Evolutionary conservation across 2,113 vertebrate species (phyloP).

Genomic region (Crotalus helleri): DNA sequence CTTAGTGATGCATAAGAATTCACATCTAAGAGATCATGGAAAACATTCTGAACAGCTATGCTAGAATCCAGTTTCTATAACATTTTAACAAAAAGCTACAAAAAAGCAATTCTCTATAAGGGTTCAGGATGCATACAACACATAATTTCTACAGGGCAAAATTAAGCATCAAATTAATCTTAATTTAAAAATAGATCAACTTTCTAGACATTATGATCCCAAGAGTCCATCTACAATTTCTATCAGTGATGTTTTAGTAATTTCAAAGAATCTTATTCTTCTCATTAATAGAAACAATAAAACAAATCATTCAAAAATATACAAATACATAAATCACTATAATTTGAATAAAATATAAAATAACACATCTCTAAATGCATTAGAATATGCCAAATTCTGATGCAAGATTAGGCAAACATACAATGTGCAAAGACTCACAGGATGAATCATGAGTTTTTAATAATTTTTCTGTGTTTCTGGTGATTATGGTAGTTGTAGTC

Average conservation of each 20-base stretch:
- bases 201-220: background rate
- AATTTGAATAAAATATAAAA: background rate
- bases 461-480: background rate
- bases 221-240: background rate
- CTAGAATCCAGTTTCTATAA: background rate
- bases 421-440: background rate
- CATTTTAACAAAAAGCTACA: slow-evolving; percentile 2
- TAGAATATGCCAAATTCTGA: background rate
- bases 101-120: background rate
- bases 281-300: background rate
- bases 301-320: background rate
- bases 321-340: background rate
- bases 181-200: background rate
- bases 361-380: background rate
- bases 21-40: background rate
- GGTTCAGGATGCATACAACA: background rate
- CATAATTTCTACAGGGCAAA: background rate
- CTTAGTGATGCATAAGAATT: background rate
- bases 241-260: background rate
- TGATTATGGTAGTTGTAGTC: background rate
- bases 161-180: background rate
- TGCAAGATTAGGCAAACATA: background rate
- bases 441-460: background rate
- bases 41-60: slow-evolving; percentile 22
- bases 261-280: background rate